Base-by-base conservation (phyloP, 2,888 invertebrate genomes). In the Punctoribates punctum region DNA sequence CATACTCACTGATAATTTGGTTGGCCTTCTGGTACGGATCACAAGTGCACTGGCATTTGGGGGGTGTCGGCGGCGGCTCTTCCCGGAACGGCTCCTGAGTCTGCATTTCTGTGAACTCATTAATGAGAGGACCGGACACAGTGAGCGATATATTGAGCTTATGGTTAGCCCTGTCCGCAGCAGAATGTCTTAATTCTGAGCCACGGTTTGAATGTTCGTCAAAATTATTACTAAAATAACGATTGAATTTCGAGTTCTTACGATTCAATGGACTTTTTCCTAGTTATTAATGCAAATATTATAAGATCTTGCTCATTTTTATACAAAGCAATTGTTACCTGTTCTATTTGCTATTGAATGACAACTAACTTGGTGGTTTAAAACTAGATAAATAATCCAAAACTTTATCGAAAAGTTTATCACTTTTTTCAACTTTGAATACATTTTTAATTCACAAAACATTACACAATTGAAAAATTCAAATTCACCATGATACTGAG, bases 71-170 rank as follows among this genome's bases (percentile, higher is more conserved):
- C 48, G n/a, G 17, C 48, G n/a, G 13, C 42, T 42, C 42, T 42
- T 42, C 11, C 8, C 4, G 9, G 11, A 42, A 42, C 42, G 42
- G 42, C 13, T 34, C 62, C 15, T 17, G 15, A 27, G 62, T 27
- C 11, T 62, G 62, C 34, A 62, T 4, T 29, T 62, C 62, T 34
- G 62, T 62, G n/a, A 62, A 62, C 34, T 62, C 62, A 62, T 62
- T 62, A 5, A 13, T 9, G 1, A 57, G 25, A 13, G 29, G 29
- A 4, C 17, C 23, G 34, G 62, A 15, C 1, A 62, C 62, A 62
- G 23, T 17, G 13, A 62, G 8, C 5, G 62, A 62, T 9, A 62
- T n/a, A 29, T 62, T 62, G 9, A 62, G n/a, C 62, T n/a, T 15
- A 1, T 62, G 62, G 17, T 62, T 34, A n/a, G 6, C 3, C 17